phyloP scores from a whole-genome alignment of 2,888 invertebrate species.

The Endotricha flammealis region DNA sequence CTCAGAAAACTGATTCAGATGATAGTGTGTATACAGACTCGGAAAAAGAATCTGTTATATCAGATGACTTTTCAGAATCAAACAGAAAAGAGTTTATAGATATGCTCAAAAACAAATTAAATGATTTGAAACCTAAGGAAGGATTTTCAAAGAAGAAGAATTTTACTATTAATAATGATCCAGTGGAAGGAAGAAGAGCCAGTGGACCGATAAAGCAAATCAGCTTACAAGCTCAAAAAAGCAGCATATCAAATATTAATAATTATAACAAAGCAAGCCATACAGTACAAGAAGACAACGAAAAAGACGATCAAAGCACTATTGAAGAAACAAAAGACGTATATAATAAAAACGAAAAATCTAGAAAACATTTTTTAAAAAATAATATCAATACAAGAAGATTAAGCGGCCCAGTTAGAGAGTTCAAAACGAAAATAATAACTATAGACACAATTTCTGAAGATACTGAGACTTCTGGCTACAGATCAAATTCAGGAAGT shows the following conservation, averaged over 20 bases:
- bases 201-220: slow-evolving; percentile 50
- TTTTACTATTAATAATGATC: neutral
- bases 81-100: slow-evolving; percentile 43
- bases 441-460: slow-evolving; percentile 43
- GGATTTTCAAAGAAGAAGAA: neutral
- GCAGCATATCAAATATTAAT: slow-evolving; percentile 42
- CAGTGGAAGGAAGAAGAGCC: slow-evolving; percentile 32
- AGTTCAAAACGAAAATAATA: slow-evolving; percentile 28
- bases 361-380: slow-evolving; percentile 64
- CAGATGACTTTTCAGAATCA: slow-evolving; percentile 47
- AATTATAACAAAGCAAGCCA: slow-evolving; percentile 26
- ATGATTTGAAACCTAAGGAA: slow-evolving; percentile 13
- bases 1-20: slow-evolving; percentile 37
- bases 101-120: slow-evolving; percentile 42
- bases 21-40: slow-evolving; percentile 67
- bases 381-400: slow-evolving; percentile 34
- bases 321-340: slow-evolving; percentile 26
- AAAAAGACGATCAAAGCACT: slow-evolving; percentile 22
- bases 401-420: slow-evolving; percentile 38
- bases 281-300: slow-evolving; percentile 36
- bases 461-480: slow-evolving; percentile 76
- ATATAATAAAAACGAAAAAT: slow-evolving; percentile 32
- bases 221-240: slow-evolving; percentile 40
- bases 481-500: slow-evolving; percentile 69
- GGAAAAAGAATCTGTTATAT: slow-evolving; percentile 62